These are phyloP conservation scores for Gracilinanus agilis DNA, from an alignment of 2,113 vertebrate species.

Conservation along the genomic window DNA sequence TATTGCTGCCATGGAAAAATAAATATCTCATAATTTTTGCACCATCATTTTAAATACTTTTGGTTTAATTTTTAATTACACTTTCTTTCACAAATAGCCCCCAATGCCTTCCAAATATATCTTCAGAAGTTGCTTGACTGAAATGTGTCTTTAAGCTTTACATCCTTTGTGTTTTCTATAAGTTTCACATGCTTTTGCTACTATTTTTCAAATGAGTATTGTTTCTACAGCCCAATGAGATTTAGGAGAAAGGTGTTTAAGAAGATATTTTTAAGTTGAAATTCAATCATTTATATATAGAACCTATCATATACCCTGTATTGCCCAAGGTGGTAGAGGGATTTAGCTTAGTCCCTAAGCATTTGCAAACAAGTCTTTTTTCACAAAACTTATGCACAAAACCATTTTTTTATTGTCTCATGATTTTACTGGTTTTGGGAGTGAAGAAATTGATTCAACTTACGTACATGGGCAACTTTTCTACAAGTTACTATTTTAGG, in stretches of 20 bases:
- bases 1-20: neutral
- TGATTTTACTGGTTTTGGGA: neutral
- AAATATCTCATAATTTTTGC: conserved; percentile 44
- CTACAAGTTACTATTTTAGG: neutral
- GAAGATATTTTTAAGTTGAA: neutral
- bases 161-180: neutral
- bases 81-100: neutral
- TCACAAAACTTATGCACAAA: neutral
- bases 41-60: conserved; percentile 48
- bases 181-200: neutral
- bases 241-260: neutral
- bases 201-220: conserved; percentile 16
- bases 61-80: conserved; percentile 31
- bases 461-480: neutral
- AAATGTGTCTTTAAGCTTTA: neutral
- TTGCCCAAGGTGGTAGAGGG: neutral
- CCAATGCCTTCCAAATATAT: neutral
- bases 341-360: neutral
- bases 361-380: neutral
- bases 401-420: neutral
- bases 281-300: neutral
- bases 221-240: neutral
- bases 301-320: neutral
- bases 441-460: neutral
- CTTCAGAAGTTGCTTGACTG: conserved; percentile 30